Conservation (phyloP, 2,797 vertebrate genomes). For the Dryobates pubescens region DNA sequence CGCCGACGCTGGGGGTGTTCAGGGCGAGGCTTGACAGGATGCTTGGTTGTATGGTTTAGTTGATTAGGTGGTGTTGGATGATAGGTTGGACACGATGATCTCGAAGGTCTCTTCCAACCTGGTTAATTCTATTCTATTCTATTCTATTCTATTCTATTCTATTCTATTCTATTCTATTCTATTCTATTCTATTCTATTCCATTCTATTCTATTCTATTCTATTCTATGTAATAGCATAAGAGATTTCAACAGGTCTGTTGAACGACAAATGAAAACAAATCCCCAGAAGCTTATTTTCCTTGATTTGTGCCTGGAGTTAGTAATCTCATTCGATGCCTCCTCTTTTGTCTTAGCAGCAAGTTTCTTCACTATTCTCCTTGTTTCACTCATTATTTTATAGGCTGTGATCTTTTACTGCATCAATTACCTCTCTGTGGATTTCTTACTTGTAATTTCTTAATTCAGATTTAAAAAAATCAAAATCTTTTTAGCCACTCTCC, state of each 20-base stretch:
- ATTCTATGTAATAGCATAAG: not conserved
- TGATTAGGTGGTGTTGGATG: no score
- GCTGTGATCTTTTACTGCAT: not conserved
- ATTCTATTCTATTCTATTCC: no score
- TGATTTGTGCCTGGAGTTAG: not conserved
- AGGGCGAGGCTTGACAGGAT: no score
- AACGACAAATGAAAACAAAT: not conserved
- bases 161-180: no score
- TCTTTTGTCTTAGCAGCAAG: not conserved
- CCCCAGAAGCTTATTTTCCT: not conserved
- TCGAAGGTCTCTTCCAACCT: no score
- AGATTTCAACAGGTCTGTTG: not conserved
- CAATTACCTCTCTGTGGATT: not conserved
- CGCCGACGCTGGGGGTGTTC: no score
- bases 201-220: no score
- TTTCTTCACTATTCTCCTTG: not conserved
- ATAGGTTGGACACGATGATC: no score
- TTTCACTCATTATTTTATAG: not conserved
- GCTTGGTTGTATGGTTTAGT: no score
- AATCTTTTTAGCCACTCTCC: not conserved
- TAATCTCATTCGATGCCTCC: not conserved
- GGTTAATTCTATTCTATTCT: no score
- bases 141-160: no score
- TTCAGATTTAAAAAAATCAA: not conserved
- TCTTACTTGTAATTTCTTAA: not conserved